Base-by-base conservation (phyloP, 2,888 invertebrate species). In the Gasteruption jaculator region DNA sequence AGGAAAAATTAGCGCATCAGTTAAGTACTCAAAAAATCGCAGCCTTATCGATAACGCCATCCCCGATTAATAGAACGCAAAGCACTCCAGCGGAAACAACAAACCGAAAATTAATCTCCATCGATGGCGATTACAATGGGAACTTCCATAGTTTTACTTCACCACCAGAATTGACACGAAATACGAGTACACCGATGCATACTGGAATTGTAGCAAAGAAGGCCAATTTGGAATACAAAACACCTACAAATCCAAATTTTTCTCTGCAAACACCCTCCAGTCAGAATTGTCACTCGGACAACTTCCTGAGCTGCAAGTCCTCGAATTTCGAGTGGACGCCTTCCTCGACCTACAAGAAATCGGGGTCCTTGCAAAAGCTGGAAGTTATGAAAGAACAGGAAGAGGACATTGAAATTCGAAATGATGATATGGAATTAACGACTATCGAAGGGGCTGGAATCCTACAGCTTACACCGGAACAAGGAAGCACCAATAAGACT, bases 161-260 rank as follows among this genome's bases (percentile, higher is more conserved):
- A 7, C 58, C 61, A 0, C 60, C 60, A 3, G 61, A 57, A 36
- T 49, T 65, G 4, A 48, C 54, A n/a, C 50, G 65, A 20, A 55
- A 56, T 16, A 66, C 66, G 5, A 66, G 66, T 33, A 66, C 66
- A 1, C 66, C 66, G 1, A 58, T 65, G 57, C 58, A 57, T 34
- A 38, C 49, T 4, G 44, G 53, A 3, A 6, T 54, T 4, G 16
- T 26, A 3, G 38, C 42, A 2, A 32, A 48, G 5, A 56, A 53
- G 14, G 12, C 18, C 1, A 46, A 36, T 12, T 44, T 53, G 1
- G 45, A 53, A 4, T 54, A 53, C 8, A 57, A 58, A 24, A 53
- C 50, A 0, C 52, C 56, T 0, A 53, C 30, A 19, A 46, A 42
- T 7, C 54, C 59, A 10, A 48, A 50, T 41, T 56, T 58, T 27